Evolutionary conservation across 2,113 vertebrate genomes (phyloP).

Genomic region (Mohoua ochrocephala): DNA sequence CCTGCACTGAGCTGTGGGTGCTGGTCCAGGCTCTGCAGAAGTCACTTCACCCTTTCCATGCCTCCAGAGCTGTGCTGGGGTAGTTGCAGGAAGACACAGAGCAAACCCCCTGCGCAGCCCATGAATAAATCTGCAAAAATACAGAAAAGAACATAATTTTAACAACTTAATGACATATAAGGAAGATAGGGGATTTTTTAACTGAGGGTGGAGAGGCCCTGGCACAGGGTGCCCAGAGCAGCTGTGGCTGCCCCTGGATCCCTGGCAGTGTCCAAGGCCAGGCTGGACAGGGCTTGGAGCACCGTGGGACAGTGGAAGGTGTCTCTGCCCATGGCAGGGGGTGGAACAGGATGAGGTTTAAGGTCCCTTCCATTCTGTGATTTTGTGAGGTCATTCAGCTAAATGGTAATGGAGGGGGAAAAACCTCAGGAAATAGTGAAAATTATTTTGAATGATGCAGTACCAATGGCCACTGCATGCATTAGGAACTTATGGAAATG

Average conservation of each 20-base stretch:
- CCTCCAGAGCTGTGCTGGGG: background rate
- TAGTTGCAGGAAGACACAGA: background rate
- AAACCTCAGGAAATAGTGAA: background rate
- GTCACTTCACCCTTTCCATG: fast-evolving
- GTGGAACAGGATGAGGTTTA: fast-evolving
- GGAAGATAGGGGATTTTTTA: background rate
- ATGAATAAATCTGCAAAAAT: background rate
- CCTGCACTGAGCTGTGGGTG: background rate
- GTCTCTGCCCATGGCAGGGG: background rate
- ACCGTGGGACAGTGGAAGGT: fast-evolving
- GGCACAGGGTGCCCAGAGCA: background rate
- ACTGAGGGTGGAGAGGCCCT: background rate
- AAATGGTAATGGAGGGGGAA: fast-evolving
- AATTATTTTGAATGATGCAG: background rate
- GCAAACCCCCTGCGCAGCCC: background rate
- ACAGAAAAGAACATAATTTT: fast-evolving
- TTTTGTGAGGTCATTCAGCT: background rate
- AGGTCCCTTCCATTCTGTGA: background rate
- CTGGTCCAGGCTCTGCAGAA: background rate
- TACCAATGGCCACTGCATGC: background rate
- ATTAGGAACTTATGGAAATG: background rate
- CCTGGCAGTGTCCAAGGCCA: background rate
- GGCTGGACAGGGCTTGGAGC: fast-evolving
- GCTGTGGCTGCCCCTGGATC: background rate
- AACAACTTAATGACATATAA: fast-evolving